Base-by-base conservation (phyloP, 2,797 vertebrate genomes). In the Diplodus sargus region DNA sequence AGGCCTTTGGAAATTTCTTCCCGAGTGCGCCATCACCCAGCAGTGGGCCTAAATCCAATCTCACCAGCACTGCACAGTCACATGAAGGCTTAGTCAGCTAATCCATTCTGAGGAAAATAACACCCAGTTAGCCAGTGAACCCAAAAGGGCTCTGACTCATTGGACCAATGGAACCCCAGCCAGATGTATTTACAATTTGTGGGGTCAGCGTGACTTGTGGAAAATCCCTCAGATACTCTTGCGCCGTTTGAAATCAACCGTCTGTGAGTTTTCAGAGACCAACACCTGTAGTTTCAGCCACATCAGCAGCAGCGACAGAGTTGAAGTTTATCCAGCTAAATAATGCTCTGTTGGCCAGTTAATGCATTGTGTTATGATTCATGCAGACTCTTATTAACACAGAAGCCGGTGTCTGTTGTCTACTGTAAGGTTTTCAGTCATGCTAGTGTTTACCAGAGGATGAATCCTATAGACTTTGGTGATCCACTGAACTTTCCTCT, bases 71-170 rank as follows among this genome's bases (percentile, higher is more conserved):
- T 49, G 56, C 79, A 49, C 70, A 88, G 90, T 95, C 94, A 95
- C 94, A 94, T 91, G 94, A 81, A 90, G 91, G 92, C 91, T 94
- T 94, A 92, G 89, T 87, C 88, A 83, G 84, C 83, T 94, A 92
- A 95, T 95, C 93, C 90, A 86, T 85, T 78, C 83, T 83, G 86
- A 81, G 70, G 85, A 89, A 85, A 92, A 93, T 82, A 91, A 89
- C 83, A 84, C 74, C 83, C 85, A 85, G 85, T 88, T 86, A 87
- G 70, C 66, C 81, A 70, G 82, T 78, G 63, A 89, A 87, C 82
- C 80, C 45, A 79, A 75, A 86, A 70, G 63, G 66, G 76, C 63
- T 83, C 54, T 70, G 15, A 57, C 76, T 76, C 67, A 70, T 59
- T 23, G 76, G 81, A 85, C 79, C 73, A 86, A 14, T 51, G 68